Percentiles rank a stretch among this genome's conserved stretches.
These are phyloP conservation scores for Zosterops japonicus DNA, from an alignment of 2,113 vertebrate genomes.

Conservation along the genomic window DNA sequence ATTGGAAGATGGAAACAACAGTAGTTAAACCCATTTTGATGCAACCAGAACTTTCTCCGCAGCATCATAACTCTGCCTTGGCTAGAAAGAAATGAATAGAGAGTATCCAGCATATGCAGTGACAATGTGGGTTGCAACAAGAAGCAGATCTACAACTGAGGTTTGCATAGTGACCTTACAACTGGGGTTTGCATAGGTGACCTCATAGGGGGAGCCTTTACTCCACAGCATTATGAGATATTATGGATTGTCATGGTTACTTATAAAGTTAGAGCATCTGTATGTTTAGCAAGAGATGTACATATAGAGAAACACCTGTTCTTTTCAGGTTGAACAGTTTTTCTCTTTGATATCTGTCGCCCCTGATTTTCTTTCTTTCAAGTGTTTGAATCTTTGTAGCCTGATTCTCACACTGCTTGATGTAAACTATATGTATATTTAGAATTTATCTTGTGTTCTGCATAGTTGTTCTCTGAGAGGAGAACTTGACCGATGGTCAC, in stretches of 20 bases:
- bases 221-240: background rate
- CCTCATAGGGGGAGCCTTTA: background rate
- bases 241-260: background rate
- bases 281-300: background rate
- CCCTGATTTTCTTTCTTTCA: too few species aligned
- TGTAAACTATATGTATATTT: too few species aligned
- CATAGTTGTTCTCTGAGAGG: too few species aligned
- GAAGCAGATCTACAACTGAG: background rate
- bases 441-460: too few species aligned
- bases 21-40: background rate
- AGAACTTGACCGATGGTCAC: too few species aligned
- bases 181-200: background rate
- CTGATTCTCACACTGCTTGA: too few species aligned
- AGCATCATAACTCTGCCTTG: background rate
- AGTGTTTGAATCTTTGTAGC: too few species aligned
- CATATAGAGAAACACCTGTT: rapidly evolving
- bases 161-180: background rate
- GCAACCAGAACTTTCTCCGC: background rate
- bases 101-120: background rate
- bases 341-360: background rate
- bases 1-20: background rate
- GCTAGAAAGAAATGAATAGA: background rate
- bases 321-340: background rate
- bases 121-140: background rate
- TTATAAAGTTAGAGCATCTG: background rate